These are phyloP conservation scores for Drosophila nigritarsus DNA, from an alignment of 2,888 invertebrate genomes.

Conservation along the genomic window DNA sequence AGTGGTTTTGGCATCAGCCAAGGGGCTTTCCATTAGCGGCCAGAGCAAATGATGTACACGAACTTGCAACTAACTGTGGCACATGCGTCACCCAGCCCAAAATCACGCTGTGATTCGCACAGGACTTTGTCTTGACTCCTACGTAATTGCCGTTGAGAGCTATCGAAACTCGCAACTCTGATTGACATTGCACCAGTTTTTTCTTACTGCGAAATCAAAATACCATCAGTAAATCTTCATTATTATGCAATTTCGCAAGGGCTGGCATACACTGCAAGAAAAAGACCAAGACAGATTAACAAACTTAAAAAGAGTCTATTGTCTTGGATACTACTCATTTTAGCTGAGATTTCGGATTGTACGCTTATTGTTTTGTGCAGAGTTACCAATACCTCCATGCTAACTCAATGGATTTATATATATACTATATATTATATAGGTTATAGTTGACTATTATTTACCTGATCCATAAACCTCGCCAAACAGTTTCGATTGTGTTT, in stretches of 20 bases:
- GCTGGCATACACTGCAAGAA: neutral
- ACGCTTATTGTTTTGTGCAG: too few relatives aligned
- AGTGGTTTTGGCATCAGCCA: slow-evolving; percentile 44
- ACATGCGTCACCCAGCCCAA: slow-evolving; percentile 42
- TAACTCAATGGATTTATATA: too few relatives aligned
- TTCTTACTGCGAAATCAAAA: neutral
- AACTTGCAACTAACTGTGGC: slow-evolving; percentile 59
- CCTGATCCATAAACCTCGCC: neutral
- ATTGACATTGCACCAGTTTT: slow-evolving; percentile 38
- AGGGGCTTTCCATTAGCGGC: slow-evolving; percentile 64
- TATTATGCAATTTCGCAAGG: slow-evolving; percentile 4
- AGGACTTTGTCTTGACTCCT: slow-evolving; percentile 60
- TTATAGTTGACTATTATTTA: neutral
- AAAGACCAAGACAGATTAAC: neutral
- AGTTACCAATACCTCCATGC: too few relatives aligned
- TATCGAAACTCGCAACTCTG: slow-evolving; percentile 35
- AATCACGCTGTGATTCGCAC: slow-evolving; percentile 60
- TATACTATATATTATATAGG: too few relatives aligned
- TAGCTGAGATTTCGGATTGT: neutral
- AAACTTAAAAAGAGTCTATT: neutral
- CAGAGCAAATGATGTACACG: slow-evolving; percentile 75
- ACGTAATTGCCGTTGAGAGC: slow-evolving; percentile 71
- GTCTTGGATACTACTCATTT: neutral
- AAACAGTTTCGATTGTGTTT: neutral
- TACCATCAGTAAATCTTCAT: slow-evolving; percentile 5